Evolutionary conservation across 2,888 invertebrate genomes (phyloP).

Genomic region (Sarcophaga rosellei): DNA sequence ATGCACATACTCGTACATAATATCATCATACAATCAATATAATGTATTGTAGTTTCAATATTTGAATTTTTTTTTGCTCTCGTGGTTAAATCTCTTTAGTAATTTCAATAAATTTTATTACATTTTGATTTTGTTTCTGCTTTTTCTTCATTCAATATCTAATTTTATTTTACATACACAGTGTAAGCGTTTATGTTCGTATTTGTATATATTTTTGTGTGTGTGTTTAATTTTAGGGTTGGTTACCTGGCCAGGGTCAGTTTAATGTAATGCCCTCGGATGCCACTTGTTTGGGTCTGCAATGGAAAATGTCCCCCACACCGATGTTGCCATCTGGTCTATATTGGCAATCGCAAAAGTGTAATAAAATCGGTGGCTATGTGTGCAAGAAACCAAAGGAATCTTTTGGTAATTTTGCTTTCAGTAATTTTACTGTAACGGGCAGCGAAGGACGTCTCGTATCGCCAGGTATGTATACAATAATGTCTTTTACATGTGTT

Average conservation of each 20-base stretch:
- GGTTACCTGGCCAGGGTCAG: slow-evolving; percentile 84
- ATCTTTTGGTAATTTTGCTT: slow-evolving; percentile 72
- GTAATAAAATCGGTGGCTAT: slow-evolving; percentile 86
- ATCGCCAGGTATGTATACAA: slow-evolving; percentile 83
- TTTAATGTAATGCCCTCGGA: slow-evolving; percentile 76
- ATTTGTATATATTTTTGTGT: too few relatives aligned
- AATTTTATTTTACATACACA: too few relatives aligned
- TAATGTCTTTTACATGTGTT: background rate
- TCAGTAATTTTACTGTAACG: slow-evolving; percentile 85
- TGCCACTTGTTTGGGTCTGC: slow-evolving; percentile 82
- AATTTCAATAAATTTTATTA: background rate
- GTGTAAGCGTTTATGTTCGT: too few relatives aligned
- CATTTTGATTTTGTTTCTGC: background rate
- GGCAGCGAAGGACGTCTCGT: slow-evolving; percentile 85
- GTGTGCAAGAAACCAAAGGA: slow-evolving; percentile 83
- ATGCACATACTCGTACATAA: background rate
- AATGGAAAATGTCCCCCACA: slow-evolving; percentile 87
- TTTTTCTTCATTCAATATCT: background rate
- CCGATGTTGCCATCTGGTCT: slow-evolving; percentile 86
- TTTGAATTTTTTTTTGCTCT: background rate
- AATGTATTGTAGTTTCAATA: background rate
- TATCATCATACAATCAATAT: too few relatives aligned
- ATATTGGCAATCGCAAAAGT: slow-evolving; percentile 87
- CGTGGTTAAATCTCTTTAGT: too few relatives aligned
- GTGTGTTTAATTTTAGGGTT: slow-evolving; percentile 80